Conservation (phyloP, 2,113 vertebrate genomes). For the Leptocoma aspasia region DNA sequence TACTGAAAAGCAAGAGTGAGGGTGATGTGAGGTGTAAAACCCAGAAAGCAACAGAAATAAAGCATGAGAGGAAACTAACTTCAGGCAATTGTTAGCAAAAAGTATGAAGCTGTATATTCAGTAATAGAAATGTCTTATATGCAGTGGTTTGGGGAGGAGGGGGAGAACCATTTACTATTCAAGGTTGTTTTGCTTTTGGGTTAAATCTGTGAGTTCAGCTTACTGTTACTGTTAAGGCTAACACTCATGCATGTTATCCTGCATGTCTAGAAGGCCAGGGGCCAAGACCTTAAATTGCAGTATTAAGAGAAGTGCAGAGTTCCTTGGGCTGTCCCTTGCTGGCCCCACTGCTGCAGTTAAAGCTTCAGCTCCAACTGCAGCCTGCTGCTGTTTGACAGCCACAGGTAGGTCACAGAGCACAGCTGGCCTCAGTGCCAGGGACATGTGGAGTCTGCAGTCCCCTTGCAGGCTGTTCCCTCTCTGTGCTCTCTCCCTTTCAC, state of each 20-base stretch:
- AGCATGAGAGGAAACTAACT: background rate
- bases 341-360: background rate
- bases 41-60: background rate
- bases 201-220: background rate
- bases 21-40: background rate
- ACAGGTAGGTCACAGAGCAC: background rate
- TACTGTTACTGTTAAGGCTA: background rate
- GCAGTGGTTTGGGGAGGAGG: background rate
- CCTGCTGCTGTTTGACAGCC: background rate
- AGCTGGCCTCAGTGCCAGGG: background rate
- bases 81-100: background rate
- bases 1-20: background rate
- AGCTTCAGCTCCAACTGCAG: background rate
- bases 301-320: background rate
- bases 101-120: background rate
- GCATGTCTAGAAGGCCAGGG: background rate
- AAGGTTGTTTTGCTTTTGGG: background rate
- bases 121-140: background rate
- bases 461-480: background rate
- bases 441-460: background rate
- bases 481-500: background rate
- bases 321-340: background rate
- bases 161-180: background rate
- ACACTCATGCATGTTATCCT: background rate
- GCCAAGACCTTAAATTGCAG: background rate